Conservation (phyloP, 2,113 vertebrate genomes). For the Sinosuthora webbiana region DNA sequence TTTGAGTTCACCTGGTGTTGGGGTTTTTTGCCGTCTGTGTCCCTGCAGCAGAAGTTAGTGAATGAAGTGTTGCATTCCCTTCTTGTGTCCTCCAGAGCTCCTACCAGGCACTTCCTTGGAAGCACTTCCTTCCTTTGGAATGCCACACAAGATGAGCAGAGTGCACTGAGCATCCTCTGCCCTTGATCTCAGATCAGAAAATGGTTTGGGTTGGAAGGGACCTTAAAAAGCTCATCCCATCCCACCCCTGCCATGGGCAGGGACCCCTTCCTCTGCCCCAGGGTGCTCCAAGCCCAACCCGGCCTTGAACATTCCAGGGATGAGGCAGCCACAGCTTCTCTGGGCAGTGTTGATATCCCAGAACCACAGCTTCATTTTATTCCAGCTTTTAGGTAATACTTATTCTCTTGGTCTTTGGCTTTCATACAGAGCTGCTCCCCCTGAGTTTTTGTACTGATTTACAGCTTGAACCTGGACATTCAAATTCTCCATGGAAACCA, state of each 20-base stretch:
- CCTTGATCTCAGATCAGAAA: not conserved
- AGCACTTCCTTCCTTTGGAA: not conserved
- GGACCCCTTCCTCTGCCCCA: not conserved
- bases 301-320: not conserved
- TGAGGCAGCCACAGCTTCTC: not conserved
- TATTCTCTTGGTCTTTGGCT: not conserved
- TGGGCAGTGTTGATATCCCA: not conserved
- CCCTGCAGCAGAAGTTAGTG: not conserved
- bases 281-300: not conserved
- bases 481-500: conserved; percentile 35
- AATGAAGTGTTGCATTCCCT: not conserved
- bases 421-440: not conserved
- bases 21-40: not conserved
- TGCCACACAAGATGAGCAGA: not conserved
- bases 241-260: not conserved
- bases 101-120: not conserved
- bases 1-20: not conserved
- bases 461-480: not conserved
- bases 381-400: not conserved
- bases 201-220: not conserved
- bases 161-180: not conserved
- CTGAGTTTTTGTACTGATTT: not conserved
- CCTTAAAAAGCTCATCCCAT: not conserved
- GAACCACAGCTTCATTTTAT: not conserved
- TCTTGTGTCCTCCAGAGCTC: not conserved